Evolutionary conservation across 2,888 invertebrate genomes (phyloP).

Genomic region (Thereva unica): DNA sequence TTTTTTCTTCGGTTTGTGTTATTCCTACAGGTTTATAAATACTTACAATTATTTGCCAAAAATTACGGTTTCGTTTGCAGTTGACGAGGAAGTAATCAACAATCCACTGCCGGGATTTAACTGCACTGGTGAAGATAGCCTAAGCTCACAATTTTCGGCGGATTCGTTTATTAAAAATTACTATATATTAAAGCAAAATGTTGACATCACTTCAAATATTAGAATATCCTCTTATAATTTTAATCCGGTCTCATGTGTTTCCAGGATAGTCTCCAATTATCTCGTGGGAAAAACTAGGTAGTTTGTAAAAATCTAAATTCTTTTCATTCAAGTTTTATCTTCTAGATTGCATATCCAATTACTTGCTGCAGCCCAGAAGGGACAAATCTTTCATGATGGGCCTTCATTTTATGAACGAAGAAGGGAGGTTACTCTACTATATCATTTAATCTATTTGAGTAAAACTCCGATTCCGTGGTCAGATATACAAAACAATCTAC

Average conservation of each 20-base stretch:
- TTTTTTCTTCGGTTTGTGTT: constrained; percentile 49
- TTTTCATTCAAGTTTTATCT: constrained; percentile 45
- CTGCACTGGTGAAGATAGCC: constrained; percentile 51
- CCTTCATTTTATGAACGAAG: constrained; percentile 45
- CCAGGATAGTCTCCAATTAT: constrained; percentile 6
- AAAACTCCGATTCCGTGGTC: constrained; percentile 40
- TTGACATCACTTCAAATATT: constrained; percentile 41
- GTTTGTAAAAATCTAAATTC: constrained; percentile 36
- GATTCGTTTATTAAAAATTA: constrained; percentile 51
- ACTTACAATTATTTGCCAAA: neutral
- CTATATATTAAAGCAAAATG: constrained; percentile 43
- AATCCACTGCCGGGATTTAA: constrained; percentile 51
- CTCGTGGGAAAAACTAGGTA: neutral
- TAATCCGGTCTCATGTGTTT: constrained; percentile 18
- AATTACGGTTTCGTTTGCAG: constrained; percentile 30
- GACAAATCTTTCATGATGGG: constrained; percentile 39
- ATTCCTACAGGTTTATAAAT: constrained; percentile 48
- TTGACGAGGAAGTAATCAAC: constrained; percentile 34
- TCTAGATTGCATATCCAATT: constrained; percentile 52
- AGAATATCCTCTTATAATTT: constrained; percentile 48
- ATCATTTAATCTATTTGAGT: constrained; percentile 48
- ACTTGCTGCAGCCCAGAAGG: constrained; percentile 47
- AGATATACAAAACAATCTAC: constrained; percentile 41
- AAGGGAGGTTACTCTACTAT: constrained; percentile 50
- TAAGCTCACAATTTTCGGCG: constrained; percentile 46